Evolutionary conservation across 2,113 vertebrate genomes (phyloP).

Genomic region (Phylloscopus trochiloides): DNA sequence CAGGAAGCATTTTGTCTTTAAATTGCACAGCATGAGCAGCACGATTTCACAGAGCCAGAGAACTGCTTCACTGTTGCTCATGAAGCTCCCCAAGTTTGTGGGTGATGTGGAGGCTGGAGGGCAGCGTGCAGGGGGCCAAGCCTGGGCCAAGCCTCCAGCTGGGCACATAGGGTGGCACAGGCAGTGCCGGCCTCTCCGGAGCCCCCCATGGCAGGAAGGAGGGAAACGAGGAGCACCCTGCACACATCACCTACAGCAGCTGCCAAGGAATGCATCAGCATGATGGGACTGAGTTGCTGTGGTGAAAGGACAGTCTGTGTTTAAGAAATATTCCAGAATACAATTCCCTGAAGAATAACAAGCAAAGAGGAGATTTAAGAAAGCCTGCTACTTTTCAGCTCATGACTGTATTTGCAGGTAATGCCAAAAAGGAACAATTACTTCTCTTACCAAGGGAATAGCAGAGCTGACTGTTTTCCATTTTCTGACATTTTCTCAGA

Average conservation of each 20-base stretch:
- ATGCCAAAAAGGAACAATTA: conserved; percentile 25
- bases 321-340: background rate
- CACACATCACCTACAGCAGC: background rate
- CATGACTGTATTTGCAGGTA: conserved; percentile 1
- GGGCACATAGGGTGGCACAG: rapidly evolving
- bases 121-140: rapidly evolving
- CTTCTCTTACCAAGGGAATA: background rate
- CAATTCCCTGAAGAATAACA: background rate
- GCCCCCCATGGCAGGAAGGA: background rate
- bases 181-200: rapidly evolving
- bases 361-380: background rate
- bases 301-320: background rate
- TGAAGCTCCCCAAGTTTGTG: background rate
- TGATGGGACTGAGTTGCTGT: background rate
- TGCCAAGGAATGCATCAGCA: rapidly evolving
- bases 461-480: background rate
- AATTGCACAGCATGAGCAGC: conserved; percentile 65
- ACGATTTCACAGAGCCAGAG: conserved; percentile 37
- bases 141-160: rapidly evolving
- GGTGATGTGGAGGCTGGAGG: background rate
- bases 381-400: conserved; percentile 15
- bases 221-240: background rate
- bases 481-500: background rate
- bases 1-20: conserved; percentile 73
- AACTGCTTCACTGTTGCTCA: background rate